Base-by-base conservation (phyloP, 2,888 invertebrate species). In the Nematopogon swammerdamellus region DNA sequence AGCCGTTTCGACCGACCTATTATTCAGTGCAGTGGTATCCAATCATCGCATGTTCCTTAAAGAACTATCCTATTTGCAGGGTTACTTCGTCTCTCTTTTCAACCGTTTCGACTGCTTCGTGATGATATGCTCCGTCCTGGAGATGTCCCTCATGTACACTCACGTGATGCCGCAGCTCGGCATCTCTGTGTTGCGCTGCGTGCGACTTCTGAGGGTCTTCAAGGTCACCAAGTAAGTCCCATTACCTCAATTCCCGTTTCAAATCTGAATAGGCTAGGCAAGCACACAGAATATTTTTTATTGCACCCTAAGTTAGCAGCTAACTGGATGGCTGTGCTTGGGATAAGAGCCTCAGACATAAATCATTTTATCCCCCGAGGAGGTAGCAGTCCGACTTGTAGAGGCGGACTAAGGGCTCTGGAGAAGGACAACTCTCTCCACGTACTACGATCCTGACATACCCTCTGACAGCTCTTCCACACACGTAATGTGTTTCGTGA, bases 71-170 rank as follows among this genome's bases (percentile, higher is more conserved):
- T n/a, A n/a, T n/a, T n/a, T n/a, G n/a, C 83, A 97, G 88, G 96
- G 96, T 57, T 99, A 99, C 80, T 99, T 99, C 74, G 96, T 98
- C 48, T 99, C 98, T 19, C 83, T 98, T 52, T 99, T 99, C 84
- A 99, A 99, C 80, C 92, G 99, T 43, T 99, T 99, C 76, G 99
- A 99, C 79, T 98, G 97, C 79, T 98, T 99, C 75, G 98, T 99
- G 59, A 98, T 99, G 67, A 87, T 99, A 66, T 97, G 97, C 63
- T 97, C 97, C 63, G 97, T 99, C 59, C 82, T 93, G 50, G 99
- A 99, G 77, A 88, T 96, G 75, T 86, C 92, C 46, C 82, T 99
- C 49, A 97, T 95, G 18, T 84, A 87, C 57, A 89, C 91, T 10
- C 80, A 91, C 51, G 84, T 96, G 46, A 97, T 99, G 87, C 97